These are phyloP conservation scores for Seriola aureovittata DNA, from an alignment of 2,113 vertebrate species.

Conservation along the genomic window DNA sequence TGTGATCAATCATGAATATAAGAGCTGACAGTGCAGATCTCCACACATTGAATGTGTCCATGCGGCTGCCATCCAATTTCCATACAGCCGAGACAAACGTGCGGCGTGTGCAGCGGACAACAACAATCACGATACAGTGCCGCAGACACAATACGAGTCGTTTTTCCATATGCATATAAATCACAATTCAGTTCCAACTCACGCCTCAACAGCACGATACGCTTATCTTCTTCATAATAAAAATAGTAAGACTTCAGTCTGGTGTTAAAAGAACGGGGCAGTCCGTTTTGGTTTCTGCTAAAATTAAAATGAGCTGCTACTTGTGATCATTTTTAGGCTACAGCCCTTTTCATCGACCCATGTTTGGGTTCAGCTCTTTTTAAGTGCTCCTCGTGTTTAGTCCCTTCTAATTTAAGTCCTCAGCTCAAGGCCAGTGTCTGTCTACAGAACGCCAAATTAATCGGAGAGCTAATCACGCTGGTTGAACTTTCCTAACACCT, in stretches of 20 bases:
- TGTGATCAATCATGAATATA: conserved; percentile 17
- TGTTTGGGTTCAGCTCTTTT: too few relatives aligned
- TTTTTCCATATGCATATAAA: background rate
- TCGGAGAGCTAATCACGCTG: too few relatives aligned
- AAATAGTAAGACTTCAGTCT: too few relatives aligned
- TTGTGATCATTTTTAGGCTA: background rate
- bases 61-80: background rate
- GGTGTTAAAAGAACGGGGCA: background rate
- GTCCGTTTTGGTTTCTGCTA: background rate
- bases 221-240: too few relatives aligned
- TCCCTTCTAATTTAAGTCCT: background rate
- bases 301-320: too few relatives aligned
- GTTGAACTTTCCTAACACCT: too few relatives aligned
- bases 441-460: too few relatives aligned
- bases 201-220: too few relatives aligned
- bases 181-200: too few relatives aligned
- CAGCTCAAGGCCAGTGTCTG: background rate
- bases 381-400: background rate
- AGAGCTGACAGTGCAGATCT: background rate
- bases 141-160: background rate
- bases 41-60: background rate
- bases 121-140: background rate
- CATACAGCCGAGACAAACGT: background rate
- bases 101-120: background rate
- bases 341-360: background rate